These are phyloP conservation scores for Notarius lentiginosus DNA, from an alignment of 2,113 vertebrate genomes.

Conservation along the genomic window DNA sequence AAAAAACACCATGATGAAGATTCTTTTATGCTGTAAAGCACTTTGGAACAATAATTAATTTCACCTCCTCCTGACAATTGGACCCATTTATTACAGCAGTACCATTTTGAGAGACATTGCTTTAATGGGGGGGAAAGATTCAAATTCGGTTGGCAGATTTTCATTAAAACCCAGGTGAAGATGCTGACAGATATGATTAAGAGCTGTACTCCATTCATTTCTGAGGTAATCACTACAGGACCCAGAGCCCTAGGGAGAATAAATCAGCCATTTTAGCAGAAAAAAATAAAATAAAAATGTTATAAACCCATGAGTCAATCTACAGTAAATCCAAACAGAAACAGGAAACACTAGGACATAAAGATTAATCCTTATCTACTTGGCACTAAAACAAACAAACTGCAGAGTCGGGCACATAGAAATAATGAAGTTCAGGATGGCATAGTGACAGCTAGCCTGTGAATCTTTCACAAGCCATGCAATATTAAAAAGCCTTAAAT, in stretches of 20 bases:
- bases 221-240: not conserved
- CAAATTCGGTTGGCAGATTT: not conserved
- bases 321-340: not conserved
- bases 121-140: not conserved
- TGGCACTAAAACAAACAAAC: constrained; percentile 28
- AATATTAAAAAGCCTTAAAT: constrained; percentile 67
- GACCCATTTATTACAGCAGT: constrained; percentile 1
- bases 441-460: constrained; percentile 45
- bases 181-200: constrained; percentile 23
- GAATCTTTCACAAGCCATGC: constrained; percentile 65
- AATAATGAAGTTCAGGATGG: not conserved
- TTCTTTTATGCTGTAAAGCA: not conserved
- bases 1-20: not conserved
- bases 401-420: constrained; percentile 39
- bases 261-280: not conserved
- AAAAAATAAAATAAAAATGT: not conserved
- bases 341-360: not conserved
- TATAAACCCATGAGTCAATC: not conserved
- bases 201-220: constrained; percentile 8
- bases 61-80: constrained; percentile 1
- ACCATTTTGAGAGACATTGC: not conserved
- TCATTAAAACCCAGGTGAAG: not conserved
- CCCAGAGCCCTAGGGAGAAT: not conserved
- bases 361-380: not conserved
- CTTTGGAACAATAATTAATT: not conserved